Conservation (phyloP, 1,140 invertebrate species). For the Diabrotica undecimpunctata region DNA sequence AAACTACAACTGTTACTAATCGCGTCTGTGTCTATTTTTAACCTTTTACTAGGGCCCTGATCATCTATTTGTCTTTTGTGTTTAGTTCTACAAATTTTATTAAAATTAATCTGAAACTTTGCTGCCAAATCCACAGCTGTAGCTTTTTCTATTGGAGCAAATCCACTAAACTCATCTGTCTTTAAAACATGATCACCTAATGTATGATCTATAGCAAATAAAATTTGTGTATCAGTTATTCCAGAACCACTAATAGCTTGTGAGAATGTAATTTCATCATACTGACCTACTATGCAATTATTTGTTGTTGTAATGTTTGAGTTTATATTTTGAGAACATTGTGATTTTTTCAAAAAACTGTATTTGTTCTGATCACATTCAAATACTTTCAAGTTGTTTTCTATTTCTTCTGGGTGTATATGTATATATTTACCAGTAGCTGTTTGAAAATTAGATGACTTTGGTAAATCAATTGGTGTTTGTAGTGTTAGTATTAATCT, state of each 20-base stretch:
- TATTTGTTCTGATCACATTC: constrained; percentile 18
- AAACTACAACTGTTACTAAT: no score
- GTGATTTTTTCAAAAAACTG: constrained; percentile 7
- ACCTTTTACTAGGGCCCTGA: no score
- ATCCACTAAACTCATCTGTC: constrained; percentile 10
- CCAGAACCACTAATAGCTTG: constrained; percentile 13
- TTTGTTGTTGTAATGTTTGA: no score
- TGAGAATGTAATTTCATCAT: neutral
- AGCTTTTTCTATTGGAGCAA: constrained; percentile 10
- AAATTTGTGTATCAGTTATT: constrained; percentile 12
- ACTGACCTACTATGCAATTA: no score
- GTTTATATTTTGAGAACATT: neutral
- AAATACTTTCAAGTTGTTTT: constrained; percentile 38
- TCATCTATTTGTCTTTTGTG: no score
- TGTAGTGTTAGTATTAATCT: no score
- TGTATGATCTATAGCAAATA: constrained; percentile 8
- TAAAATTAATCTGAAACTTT: no score
- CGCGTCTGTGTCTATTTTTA: no score
- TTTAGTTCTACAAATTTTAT: no score
- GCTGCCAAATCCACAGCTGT: no score
- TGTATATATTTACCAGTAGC: constrained; percentile 43
- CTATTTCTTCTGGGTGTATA: constrained; percentile 43
- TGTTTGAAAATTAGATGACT: constrained; percentile 25
- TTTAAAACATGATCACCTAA: neutral
- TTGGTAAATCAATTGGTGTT: no score